Base-by-base conservation (phyloP, 1,140 invertebrate genomes). In the Zaprionus inermis region DNA sequence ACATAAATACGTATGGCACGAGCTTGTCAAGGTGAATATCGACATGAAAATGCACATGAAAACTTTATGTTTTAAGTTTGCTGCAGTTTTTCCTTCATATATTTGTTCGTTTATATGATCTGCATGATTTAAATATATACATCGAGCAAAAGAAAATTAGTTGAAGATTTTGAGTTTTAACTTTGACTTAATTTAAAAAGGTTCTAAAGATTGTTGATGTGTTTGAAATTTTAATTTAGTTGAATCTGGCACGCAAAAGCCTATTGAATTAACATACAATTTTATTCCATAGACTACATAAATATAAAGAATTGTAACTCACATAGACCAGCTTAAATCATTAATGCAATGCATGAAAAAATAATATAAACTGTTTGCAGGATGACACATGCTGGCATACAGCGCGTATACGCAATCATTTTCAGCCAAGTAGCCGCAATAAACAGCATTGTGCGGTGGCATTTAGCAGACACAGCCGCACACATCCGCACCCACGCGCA, bases 401-500 rank as follows among this genome's bases (percentile, higher is more conserved):
- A 46, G 58, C 30, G 73, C 63, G 73, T 66, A 81, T 77, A 51
- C 68, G 68, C 63, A 68, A 81, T 80, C 28, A 72, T 67, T 72
- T 76, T 12, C 78, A 67, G 38, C 55, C 73, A 81, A 81, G 56
- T 61, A 49, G 24, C 57, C 66, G 38, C 55, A 71, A 73, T 61
- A 69, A 63, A 57, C 36, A 28, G 46, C 72, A 76, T 59, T 80
- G 66, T 67, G 46, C 38, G 51, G 49, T 64, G 51, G 56, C 56
- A 68, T 51, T 30, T 32, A 20, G 63, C 38, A 18, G 52, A 41
- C n/a, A 28, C 16, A 32, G 16, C 24, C 59, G 18, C 51, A 51
- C 14, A 34, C 28, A 76, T 28, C 55, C 16, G 51, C 16, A 34
- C 55, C 36, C 18, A 30, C 57, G 18, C 34, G 30, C 12, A 52